A percentile compares a stretch with the other conserved stretches of the same genome.
Conservation (phyloP, 2,797 vertebrate species). For the Rhabdophis nuchalis region DNA sequence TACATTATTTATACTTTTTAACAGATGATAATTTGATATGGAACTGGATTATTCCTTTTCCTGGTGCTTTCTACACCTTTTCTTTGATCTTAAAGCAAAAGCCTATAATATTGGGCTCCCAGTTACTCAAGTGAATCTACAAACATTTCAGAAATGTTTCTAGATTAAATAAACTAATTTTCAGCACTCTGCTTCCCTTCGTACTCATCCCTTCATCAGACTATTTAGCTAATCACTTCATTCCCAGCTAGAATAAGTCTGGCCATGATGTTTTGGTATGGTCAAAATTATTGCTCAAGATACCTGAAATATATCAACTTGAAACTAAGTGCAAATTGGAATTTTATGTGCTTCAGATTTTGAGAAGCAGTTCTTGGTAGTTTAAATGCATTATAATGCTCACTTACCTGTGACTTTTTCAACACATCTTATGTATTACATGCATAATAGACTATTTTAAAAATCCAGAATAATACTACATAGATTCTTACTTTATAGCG, state of each 20-base stretch:
- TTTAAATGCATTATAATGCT: not conserved
- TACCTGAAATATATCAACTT: not conserved
- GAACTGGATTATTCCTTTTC: not conserved
- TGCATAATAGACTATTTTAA: not conserved
- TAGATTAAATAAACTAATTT: not conserved
- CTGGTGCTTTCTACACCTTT: not conserved
- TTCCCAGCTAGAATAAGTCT: not conserved
- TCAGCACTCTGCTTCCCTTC: not conserved
- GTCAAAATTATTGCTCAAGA: not conserved
- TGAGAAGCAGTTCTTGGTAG: not conserved
- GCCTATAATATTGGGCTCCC: not conserved
- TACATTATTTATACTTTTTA: constrained; percentile 1
- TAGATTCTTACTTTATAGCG: not conserved
- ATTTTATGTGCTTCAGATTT: not conserved
- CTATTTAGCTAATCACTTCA: not conserved
- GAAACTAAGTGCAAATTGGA: not conserved
- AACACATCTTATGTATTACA: not conserved
- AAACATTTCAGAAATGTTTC: not conserved
- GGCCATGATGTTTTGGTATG: not conserved
- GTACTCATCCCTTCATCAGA: not conserved
- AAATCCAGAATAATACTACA: not conserved
- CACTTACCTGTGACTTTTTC: not conserved
- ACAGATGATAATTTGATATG: not conserved
- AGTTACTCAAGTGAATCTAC: not conserved
- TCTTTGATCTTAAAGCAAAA: not conserved